A percentile compares a stretch with the other conserved stretches of the same genome.
phyloP scores from a whole-genome alignment of 2,888 invertebrate genomes.

The Amaurobius ferox region DNA sequence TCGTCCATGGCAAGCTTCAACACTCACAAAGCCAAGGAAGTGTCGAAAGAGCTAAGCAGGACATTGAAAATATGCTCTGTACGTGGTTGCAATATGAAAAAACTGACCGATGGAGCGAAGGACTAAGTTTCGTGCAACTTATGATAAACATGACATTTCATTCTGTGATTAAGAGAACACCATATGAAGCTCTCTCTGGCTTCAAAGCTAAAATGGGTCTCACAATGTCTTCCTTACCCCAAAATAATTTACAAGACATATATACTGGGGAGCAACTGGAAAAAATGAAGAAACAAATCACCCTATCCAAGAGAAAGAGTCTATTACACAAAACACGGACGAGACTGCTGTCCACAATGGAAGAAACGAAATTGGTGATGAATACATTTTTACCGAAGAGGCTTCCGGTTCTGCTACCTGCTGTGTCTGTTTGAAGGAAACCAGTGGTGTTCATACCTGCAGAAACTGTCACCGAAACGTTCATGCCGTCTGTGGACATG shows the following conservation, averaged over 20 bases:
- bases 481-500: no score
- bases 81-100: conserved; percentile 36
- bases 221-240: no score
- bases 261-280: no score
- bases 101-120: conserved; percentile 18
- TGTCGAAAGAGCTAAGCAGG: conserved; percentile 3
- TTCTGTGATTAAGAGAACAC: conserved; percentile 44
- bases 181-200: conserved; percentile 51
- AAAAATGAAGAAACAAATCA: conserved; percentile 2
- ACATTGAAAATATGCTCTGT: conserved; percentile 48
- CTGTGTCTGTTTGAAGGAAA: no score
- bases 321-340: conserved; percentile 1
- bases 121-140: conserved; percentile 40
- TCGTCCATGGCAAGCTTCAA: conserved; percentile 12
- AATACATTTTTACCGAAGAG: no score
- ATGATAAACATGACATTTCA: conserved; percentile 60
- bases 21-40: conserved; percentile 26
- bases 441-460: no score
- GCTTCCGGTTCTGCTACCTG: no score
- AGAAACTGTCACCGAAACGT: no score
- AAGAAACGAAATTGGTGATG: no score
- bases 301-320: conserved; percentile 1
- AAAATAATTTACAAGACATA: no score
- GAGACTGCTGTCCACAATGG: no score
- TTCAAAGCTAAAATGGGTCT: no score